Conservation (phyloP, 1,140 invertebrate genomes). For the Euwallacea fornicatus region DNA sequence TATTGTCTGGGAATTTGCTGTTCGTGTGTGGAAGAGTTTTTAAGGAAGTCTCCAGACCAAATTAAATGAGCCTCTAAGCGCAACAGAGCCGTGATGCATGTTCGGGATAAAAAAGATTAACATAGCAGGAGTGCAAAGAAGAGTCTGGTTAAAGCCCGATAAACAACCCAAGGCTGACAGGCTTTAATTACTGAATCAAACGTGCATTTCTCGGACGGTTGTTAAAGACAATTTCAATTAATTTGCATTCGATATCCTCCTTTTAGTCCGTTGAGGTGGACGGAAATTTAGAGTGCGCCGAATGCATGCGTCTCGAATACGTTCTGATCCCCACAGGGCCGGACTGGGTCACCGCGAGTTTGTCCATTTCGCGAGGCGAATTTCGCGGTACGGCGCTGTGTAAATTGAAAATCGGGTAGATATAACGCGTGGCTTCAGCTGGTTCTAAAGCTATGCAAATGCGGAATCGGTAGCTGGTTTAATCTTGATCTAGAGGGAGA, state of each 20-base stretch:
- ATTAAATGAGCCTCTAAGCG: background rate
- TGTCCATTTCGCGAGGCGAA: background rate
- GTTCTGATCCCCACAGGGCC: too few species aligned
- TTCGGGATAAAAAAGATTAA: slow-evolving; percentile 38
- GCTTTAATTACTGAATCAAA: slow-evolving; percentile 42
- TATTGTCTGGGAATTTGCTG: slow-evolving; percentile 2
- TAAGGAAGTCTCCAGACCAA: background rate
- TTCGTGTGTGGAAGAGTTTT: background rate
- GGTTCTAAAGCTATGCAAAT: slow-evolving; percentile 47
- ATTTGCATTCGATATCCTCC: slow-evolving; percentile 48
- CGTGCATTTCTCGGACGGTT: slow-evolving; percentile 42
- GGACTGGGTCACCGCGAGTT: too few species aligned
- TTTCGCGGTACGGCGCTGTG: slow-evolving; percentile 20
- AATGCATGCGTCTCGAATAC: slow-evolving; percentile 36
- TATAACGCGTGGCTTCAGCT: slow-evolving; percentile 37
- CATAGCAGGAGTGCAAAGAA: slow-evolving; percentile 34
- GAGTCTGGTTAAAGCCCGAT: slow-evolving; percentile 37
- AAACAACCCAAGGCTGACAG: slow-evolving; percentile 36
- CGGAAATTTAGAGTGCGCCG: slow-evolving; percentile 43
- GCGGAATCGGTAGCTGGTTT: slow-evolving; percentile 47
- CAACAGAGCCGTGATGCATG: slow-evolving; percentile 27
- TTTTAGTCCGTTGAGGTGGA: slow-evolving; percentile 40
- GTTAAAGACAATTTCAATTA: slow-evolving; percentile 49
- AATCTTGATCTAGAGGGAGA: slow-evolving; percentile 46
- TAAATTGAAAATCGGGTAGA: slow-evolving; percentile 37